Evolutionary conservation across 2,888 invertebrate genomes (phyloP), one percentile per base, ranked within the genome.

Genomic region (Magallana nippona): DNA sequence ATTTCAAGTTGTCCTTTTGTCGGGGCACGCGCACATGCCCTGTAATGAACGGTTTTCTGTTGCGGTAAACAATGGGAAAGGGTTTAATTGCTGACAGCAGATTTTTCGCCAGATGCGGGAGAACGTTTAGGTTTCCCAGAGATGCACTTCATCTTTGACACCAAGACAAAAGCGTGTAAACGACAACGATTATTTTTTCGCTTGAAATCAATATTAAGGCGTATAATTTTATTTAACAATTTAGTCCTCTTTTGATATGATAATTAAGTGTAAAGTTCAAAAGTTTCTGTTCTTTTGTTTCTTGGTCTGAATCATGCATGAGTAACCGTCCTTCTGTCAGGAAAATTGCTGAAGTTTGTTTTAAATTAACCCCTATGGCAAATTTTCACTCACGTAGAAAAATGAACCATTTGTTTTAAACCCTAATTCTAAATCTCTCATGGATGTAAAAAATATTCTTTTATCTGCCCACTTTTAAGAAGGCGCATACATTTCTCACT

Each of bases 161-260:
- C 27, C 71, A 1, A 71, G 32, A 71, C 71, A 71, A 71, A 71
- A 71, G 71, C 71, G 27, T 71, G 71, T 71, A 71, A 71, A 27
- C 71, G 71, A 71, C 71, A 13, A 27, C 32, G 71, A 71, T 71
- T 71, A 71, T 71, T 71, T 32, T 71, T 71, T 71, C 71, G 71
- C 27, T 71, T 32, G 22, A 11, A 71, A 71, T 71, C 71, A 27
- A 71, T 71, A 62, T 71, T 71, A 27, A 71, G 71, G 71, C 71
- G 71, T 71, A 71, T 71, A 71, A 71, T 71, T 71, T 71, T 71
- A 71, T 71, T 71, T 71, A 71, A 71, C 11, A 22, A 32, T 15
- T 71, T 71, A 71, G 71, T 71, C 71, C 10, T 17, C 71, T 71
- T 71, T 71, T 71, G 32, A 71, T 71, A 71, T 71, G 71, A 71